Evolutionary conservation across 2,888 invertebrate genomes (phyloP).

Genomic region (Pherbina coryleti): DNA sequence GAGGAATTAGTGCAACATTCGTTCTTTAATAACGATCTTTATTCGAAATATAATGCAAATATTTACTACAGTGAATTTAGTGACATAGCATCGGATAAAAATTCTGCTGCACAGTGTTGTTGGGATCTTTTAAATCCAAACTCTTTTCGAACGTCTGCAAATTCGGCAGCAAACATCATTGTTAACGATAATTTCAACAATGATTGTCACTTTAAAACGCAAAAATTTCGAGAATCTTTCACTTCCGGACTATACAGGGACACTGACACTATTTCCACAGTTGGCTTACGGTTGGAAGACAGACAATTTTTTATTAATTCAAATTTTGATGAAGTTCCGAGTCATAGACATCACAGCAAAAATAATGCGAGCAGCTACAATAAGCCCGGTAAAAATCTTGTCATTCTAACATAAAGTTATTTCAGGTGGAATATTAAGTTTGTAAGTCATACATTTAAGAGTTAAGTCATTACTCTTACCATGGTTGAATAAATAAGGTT

Average conservation of each 20-base stretch:
- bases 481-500: no score
- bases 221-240: neutral
- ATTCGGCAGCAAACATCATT: neutral
- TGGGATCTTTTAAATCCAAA: neutral
- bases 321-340: no score
- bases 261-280: no score
- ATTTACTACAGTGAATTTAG: neutral
- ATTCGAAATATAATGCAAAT: constrained; percentile 1
- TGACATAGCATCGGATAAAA: neutral
- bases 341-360: no score
- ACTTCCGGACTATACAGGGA: neutral
- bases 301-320: no score
- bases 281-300: no score
- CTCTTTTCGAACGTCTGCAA: neutral
- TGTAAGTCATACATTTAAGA: no score
- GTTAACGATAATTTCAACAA: neutral
- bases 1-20: neutral
- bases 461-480: no score
- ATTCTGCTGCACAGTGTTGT: neutral
- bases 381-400: no score
- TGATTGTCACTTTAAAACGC: neutral
- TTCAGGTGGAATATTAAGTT: no score
- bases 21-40: neutral
- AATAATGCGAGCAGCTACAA: no score
- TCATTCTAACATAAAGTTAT: no score